Evolutionary conservation across 2,888 invertebrate species (phyloP).

Genomic region (Ormyrus nitidulus): DNA sequence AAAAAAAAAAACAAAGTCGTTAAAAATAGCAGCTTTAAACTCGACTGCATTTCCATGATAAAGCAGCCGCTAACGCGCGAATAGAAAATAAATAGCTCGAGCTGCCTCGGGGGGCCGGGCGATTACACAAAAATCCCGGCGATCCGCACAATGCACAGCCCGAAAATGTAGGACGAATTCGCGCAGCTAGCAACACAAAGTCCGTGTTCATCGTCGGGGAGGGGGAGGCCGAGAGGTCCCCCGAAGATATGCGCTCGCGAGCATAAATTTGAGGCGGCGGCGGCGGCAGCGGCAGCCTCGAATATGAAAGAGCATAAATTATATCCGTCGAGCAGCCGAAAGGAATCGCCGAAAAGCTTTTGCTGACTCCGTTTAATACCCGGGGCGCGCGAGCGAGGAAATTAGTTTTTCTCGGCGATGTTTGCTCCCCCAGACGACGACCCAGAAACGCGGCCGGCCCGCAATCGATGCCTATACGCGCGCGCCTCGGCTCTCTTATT

Average conservation of each 20-base stretch:
- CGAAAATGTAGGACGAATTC: conserved; percentile 12
- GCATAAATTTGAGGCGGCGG: conserved; percentile 43
- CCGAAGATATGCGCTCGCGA: conserved; percentile 36
- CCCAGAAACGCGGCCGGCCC: not conserved
- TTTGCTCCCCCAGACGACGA: not conserved
- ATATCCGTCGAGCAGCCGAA: conserved; percentile 56
- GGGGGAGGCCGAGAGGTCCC: not conserved
- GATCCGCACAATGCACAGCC: not conserved
- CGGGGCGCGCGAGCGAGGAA: conserved; percentile 58
- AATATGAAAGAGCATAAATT: conserved; percentile 72
- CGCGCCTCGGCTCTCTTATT: not conserved
- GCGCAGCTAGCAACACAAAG: not conserved
- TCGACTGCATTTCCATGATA: no score
- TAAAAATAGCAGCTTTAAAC: no score
- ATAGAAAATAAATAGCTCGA: not conserved
- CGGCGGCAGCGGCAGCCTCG: conserved; percentile 55
- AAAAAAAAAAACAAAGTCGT: no score
- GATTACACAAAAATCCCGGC: not conserved
- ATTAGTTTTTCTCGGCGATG: conserved; percentile 65
- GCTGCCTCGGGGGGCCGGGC: not conserved
- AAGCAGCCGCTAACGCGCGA: no score
- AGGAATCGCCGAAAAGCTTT: conserved; percentile 69
- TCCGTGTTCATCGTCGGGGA: not conserved
- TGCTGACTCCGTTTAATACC: conserved; percentile 69
- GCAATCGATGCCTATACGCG: not conserved